These are phyloP conservation scores for Scolopax bukidnonensis DNA, from an alignment of 2,797 vertebrate species.

Conservation along the genomic window DNA sequence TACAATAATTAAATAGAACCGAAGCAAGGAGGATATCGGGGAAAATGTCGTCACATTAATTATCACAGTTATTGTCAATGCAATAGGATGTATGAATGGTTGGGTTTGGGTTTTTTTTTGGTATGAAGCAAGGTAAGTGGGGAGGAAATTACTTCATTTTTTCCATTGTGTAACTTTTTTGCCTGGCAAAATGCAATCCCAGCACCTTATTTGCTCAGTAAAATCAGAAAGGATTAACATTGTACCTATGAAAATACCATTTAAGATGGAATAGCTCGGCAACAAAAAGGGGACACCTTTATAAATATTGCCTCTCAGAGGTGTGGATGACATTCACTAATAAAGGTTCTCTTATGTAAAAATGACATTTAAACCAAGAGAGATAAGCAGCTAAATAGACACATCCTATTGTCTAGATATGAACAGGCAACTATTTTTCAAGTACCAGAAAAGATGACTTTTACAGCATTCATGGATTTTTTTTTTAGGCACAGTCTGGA, in stretches of 20 bases:
- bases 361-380: conserved; percentile 47
- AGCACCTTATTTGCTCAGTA: neutral
- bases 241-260: neutral
- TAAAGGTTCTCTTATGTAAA: conserved; percentile 43
- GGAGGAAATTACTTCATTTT: neutral
- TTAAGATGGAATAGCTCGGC: neutral
- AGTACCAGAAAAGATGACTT: neutral
- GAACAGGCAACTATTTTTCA: neutral
- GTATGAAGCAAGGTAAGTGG: neutral
- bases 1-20: neutral
- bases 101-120: neutral
- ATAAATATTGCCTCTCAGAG: conserved; percentile 43
- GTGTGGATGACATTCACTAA: conserved; percentile 38
- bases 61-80: neutral
- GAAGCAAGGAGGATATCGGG: neutral
- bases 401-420: neutral
- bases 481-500: neutral
- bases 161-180: neutral
- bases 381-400: neutral
- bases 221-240: conserved; percentile 13
- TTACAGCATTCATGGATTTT: neutral
- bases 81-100: neutral
- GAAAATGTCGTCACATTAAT: neutral
- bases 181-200: neutral
- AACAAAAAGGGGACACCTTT: neutral